These are phyloP conservation scores for Amphimedon queenslandica DNA, from an alignment of 37 sponge, comb jelly and placozoan genomes.

Conservation along the genomic window DNA sequence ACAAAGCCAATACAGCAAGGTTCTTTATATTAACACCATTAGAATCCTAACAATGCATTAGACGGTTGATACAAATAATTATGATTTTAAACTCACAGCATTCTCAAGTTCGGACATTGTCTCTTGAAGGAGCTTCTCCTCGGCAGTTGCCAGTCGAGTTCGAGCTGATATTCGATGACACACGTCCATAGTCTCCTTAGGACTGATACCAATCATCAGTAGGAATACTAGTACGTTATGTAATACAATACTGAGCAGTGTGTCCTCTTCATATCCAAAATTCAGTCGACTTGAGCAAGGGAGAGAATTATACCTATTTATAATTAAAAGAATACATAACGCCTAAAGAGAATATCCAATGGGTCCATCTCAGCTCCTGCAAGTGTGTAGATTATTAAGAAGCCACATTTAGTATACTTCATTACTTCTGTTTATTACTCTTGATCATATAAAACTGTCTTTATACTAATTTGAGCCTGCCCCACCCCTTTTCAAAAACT, in stretches of 20 bases:
- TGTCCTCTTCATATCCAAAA: slow-evolving; percentile 63
- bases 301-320: slow-evolving; percentile 63
- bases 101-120: slow-evolving; percentile 49
- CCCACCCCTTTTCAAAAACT: too few species aligned
- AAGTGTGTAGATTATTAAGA: too few species aligned
- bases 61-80: neutral
- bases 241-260: slow-evolving; percentile 47
- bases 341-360: too few species aligned
- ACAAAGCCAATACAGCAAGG: slow-evolving; percentile 58
- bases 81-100: slow-evolving; percentile 14
- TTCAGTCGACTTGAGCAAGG: slow-evolving; percentile 5
- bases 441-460: too few species aligned
- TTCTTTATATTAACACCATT: slow-evolving; percentile 26
- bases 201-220: slow-evolving; percentile 44
- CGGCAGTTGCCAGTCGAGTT: slow-evolving; percentile 49
- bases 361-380: too few species aligned
- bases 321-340: too few species aligned
- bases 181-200: slow-evolving; percentile 25
- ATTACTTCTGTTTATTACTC: too few species aligned
- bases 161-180: slow-evolving; percentile 49
- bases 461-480: too few species aligned
- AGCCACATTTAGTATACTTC: too few species aligned
- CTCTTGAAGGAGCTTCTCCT: slow-evolving; percentile 59
- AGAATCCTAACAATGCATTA: slow-evolving; percentile 15
- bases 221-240: slow-evolving; percentile 71